These are phyloP conservation scores for Aphaenogaster ashmeadi DNA, from an alignment of 1,140 invertebrate species.

Conservation along the genomic window DNA sequence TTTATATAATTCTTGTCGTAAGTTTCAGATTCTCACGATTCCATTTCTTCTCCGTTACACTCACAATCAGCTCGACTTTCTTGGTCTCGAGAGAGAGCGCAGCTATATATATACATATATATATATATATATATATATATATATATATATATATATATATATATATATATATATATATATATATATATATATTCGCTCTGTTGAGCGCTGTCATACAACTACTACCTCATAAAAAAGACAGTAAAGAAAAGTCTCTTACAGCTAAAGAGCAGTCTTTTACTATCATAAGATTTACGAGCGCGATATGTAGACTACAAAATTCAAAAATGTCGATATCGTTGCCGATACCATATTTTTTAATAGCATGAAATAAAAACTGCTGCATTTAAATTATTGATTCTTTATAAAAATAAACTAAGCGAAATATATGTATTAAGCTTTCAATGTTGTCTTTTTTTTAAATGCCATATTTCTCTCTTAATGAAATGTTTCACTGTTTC, in stretches of 20 bases:
- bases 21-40: not conserved
- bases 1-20: conserved; percentile 1
- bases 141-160: not conserved
- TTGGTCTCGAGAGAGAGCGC: not conserved
- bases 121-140: conserved; percentile 14
- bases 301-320: conserved; percentile 25
- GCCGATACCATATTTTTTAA: conserved; percentile 2
- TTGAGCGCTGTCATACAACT: conserved; percentile 34
- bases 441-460: not conserved
- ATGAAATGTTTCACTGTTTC: not conserved
- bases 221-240: conserved; percentile 54
- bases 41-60: not conserved
- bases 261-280: conserved; percentile 38
- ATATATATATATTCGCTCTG: conserved; percentile 2
- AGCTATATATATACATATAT: not conserved
- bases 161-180: conserved; percentile 7
- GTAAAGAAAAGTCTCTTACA: conserved; percentile 44
- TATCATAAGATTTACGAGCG: conserved; percentile 38
- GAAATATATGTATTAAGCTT: not conserved
- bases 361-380: not conserved
- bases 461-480: not conserved
- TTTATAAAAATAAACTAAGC: not conserved
- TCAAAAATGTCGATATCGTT: conserved; percentile 8
- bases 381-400: not conserved
- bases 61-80: not conserved